Conservation (phyloP, 2,797 vertebrate species). For the Neosalanx taihuensis region DNA sequence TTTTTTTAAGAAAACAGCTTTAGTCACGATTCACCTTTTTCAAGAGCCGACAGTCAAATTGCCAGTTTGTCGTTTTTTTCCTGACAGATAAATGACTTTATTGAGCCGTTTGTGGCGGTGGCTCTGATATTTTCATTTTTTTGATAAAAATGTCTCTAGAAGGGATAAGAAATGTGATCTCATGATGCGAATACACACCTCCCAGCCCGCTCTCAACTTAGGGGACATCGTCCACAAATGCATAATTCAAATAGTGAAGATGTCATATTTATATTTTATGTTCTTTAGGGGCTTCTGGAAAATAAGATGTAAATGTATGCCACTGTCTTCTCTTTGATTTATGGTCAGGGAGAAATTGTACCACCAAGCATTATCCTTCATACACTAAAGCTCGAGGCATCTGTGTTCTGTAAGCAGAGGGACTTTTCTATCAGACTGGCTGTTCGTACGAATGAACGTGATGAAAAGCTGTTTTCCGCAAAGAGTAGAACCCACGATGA, state of each 20-base stretch:
- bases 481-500: too few species aligned
- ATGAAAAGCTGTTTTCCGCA: not conserved
- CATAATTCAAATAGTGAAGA: conserved; percentile 9
- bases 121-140: conserved; percentile 2
- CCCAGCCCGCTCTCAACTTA: not conserved
- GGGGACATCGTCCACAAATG: not conserved
- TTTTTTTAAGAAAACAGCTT: not conserved
- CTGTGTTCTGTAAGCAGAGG: not conserved
- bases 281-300: not conserved
- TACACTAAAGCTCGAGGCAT: not conserved
- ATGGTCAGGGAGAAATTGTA: conserved; percentile 9
- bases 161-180: conserved; percentile 5
- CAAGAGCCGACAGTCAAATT: not conserved
- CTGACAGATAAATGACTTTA: not conserved
- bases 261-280: conserved; percentile 11
- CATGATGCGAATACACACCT: conserved; percentile 1
- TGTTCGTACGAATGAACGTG: not conserved
- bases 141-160: conserved; percentile 2
- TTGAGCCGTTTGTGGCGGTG: not conserved
- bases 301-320: conserved; percentile 17
- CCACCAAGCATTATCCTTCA: conserved; percentile 8
- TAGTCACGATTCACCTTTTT: not conserved
- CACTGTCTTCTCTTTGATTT: conserved; percentile 12
- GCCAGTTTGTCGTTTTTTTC: not conserved
- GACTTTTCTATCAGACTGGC: not conserved